These are phyloP conservation scores for Scaptomyza reducta DNA, from an alignment of 2,888 invertebrate genomes.

Conservation along the genomic window DNA sequence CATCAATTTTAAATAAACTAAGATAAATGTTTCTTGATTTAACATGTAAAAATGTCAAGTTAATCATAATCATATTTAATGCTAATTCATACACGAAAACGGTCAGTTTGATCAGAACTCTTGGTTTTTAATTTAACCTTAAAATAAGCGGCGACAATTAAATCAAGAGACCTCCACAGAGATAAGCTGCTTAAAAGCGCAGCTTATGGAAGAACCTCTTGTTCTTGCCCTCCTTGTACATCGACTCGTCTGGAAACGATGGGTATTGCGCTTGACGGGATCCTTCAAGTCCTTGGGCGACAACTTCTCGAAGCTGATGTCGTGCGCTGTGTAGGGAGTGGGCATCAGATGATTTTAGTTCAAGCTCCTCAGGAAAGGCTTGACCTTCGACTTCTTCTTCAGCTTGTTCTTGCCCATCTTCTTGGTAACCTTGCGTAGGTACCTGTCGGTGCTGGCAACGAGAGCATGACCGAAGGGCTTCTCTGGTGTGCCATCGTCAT, in stretches of 20 bases:
- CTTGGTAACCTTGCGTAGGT: constrained; percentile 98
- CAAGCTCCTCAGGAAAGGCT: constrained; percentile 97
- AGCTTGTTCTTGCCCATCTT: constrained; percentile 97
- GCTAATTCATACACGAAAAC: too few species aligned
- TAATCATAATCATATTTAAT: too few species aligned
- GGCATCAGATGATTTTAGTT: constrained; percentile 97
- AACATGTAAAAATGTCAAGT: too few species aligned
- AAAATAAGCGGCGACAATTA: constrained; percentile 63
- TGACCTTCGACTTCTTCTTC: constrained; percentile 98
- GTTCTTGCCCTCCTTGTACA: constrained; percentile 99
- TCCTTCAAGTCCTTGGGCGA: constrained; percentile 93
- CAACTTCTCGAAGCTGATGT: constrained; percentile 96
- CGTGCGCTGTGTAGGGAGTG: constrained; percentile 96
- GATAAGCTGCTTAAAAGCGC: constrained; percentile 90
- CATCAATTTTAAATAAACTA: too few species aligned
- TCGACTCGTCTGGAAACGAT: constrained; percentile 98
- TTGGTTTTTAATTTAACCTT: constrained; percentile 67
- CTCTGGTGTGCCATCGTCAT: constrained; percentile 98
- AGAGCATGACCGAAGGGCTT: constrained; percentile 99
- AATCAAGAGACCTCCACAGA: constrained; percentile 47
- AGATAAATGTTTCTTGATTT: too few species aligned
- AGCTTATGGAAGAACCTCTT: constrained; percentile 99
- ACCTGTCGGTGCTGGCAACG: constrained; percentile 98
- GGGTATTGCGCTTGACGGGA: constrained; percentile 97
- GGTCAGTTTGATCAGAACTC: constrained; percentile 56